These are phyloP conservation scores for Spisula subtruncata DNA, from an alignment of 2,888 invertebrate species.

Conservation along the genomic window DNA sequence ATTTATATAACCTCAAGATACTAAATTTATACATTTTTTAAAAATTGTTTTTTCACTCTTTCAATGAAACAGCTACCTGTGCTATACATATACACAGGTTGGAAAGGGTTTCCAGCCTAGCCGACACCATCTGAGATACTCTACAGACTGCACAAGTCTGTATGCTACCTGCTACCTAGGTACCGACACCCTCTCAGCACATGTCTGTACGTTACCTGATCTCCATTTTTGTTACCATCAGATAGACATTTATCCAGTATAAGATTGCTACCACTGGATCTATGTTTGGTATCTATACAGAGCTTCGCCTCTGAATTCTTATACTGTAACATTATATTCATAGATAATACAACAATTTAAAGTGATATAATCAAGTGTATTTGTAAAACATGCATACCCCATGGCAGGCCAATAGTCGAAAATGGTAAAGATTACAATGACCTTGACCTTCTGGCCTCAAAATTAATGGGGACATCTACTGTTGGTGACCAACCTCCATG, in stretches of 20 bases:
- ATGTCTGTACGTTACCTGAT: constrained; percentile 89
- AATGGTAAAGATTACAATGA: too few relatives aligned
- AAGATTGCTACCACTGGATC: constrained; percentile 86
- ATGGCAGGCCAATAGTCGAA: too few relatives aligned
- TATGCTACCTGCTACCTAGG: constrained; percentile 89
- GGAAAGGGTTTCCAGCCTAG: neutral
- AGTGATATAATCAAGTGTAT: too few relatives aligned
- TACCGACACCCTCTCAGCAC: neutral
- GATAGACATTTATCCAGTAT: constrained; percentile 89
- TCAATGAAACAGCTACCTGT: too few relatives aligned
- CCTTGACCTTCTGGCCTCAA: too few relatives aligned
- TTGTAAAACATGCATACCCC: too few relatives aligned
- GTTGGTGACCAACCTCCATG: too few relatives aligned
- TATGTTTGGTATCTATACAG: constrained; percentile 91
- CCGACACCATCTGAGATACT: neutral
- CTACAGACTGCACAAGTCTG: neutral
- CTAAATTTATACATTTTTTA: too few relatives aligned
- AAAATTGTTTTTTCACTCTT: too few relatives aligned
- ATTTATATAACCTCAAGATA: too few relatives aligned
- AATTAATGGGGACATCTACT: too few relatives aligned
- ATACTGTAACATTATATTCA: constrained; percentile 88
- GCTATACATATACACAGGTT: too few relatives aligned
- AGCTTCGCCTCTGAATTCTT: constrained; percentile 90
- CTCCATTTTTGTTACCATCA: constrained; percentile 89
- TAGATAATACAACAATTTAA: neutral